phyloP scores from a whole-genome alignment of 2,888 invertebrate genomes.

The Zeuzera pyrina region DNA sequence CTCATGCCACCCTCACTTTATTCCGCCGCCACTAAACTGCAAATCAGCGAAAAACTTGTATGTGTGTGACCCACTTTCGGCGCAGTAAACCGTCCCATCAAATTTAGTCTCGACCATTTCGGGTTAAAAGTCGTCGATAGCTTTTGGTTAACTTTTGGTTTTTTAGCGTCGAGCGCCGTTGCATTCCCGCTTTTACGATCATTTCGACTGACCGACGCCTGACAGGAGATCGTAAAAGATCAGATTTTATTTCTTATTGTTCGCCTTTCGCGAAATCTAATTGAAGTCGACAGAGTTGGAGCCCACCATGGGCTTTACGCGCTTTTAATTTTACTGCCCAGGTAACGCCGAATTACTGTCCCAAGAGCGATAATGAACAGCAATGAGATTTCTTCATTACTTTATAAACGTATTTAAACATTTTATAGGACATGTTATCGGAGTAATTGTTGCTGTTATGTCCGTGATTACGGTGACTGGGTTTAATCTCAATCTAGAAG shows the following conservation, averaged over 20 bases:
- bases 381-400: slow-evolving; percentile 48
- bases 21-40: too few relatives aligned
- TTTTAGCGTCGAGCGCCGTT: slow-evolving; percentile 51
- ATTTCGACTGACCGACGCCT: slow-evolving; percentile 53
- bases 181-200: slow-evolving; percentile 64
- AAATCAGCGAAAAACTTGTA: too few relatives aligned
- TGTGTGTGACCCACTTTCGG: slow-evolving; percentile 57
- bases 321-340: slow-evolving; percentile 62
- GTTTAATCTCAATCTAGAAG: too few relatives aligned
- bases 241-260: slow-evolving; percentile 71
- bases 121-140: slow-evolving; percentile 32
- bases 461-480: too few relatives aligned
- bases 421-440: too few relatives aligned
- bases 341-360: slow-evolving; percentile 52
- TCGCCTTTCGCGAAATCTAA: slow-evolving; percentile 69
- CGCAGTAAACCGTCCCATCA: slow-evolving; percentile 54
- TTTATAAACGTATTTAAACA: too few relatives aligned
- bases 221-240: slow-evolving; percentile 64
- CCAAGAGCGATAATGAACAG: slow-evolving; percentile 39
- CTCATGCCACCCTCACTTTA: too few relatives aligned
- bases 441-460: too few relatives aligned
- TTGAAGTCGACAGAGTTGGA: slow-evolving; percentile 52
- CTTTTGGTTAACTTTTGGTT: slow-evolving; percentile 41
- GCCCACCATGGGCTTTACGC: slow-evolving; percentile 54
- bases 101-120: slow-evolving; percentile 45